Conservation (phyloP, 2,888 invertebrate genomes). For the Agrochola macilenta region DNA sequence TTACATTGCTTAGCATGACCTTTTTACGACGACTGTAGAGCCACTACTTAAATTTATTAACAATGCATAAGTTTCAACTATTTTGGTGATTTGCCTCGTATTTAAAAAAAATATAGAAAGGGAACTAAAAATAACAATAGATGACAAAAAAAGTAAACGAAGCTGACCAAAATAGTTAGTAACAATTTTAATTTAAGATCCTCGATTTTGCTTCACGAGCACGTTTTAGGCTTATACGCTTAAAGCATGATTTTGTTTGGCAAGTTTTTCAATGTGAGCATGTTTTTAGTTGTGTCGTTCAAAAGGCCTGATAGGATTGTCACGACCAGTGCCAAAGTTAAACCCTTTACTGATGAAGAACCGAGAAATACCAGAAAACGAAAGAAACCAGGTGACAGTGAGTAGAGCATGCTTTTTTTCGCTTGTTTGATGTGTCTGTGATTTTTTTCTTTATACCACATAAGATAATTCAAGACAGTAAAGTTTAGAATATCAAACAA, state of each 20-base stretch:
- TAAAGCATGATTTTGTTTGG: slow-evolving; percentile 52
- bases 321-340: slow-evolving; percentile 76
- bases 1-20: slow-evolving; percentile 60
- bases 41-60: background rate
- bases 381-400: slow-evolving; percentile 93
- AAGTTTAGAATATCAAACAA: background rate
- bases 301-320: slow-evolving; percentile 92
- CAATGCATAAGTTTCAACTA: background rate
- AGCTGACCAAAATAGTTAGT: background rate
- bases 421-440: slow-evolving; percentile 26
- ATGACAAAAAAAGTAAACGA: too few relatives aligned
- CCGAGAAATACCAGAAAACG: slow-evolving; percentile 91
- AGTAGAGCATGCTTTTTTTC: slow-evolving; percentile 74
- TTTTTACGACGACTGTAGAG: slow-evolving; percentile 15
- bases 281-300: slow-evolving; percentile 95
- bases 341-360: slow-evolving; percentile 77
- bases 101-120: too few relatives aligned
- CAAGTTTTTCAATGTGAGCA: slow-evolving; percentile 59
- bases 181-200: background rate
- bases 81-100: slow-evolving; percentile 9
- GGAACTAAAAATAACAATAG: too few relatives aligned
- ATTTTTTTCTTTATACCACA: slow-evolving; percentile 1
- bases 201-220: slow-evolving; percentile 20
- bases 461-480: background rate
- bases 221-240: slow-evolving; percentile 40